Evolutionary conservation across 2,113 vertebrate genomes (phyloP).

Genomic region (Poecilia latipinna): DNA sequence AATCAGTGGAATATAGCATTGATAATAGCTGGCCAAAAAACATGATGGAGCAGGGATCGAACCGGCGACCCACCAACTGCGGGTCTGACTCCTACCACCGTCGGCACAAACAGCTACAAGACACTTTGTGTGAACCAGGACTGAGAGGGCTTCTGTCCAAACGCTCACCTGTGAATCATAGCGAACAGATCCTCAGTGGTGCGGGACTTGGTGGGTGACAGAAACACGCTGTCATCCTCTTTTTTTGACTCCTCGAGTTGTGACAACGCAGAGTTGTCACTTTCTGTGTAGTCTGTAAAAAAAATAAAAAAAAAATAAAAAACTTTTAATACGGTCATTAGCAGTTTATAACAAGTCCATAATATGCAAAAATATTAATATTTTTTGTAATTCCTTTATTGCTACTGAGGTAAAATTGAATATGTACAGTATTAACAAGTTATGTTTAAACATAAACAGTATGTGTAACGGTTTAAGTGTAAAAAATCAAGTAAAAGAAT

Average conservation of each 20-base stretch:
- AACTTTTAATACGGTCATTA: not conserved
- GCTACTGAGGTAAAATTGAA: not conserved
- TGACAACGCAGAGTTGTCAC: slow-evolving; percentile 82
- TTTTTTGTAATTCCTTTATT: too few relatives aligned
- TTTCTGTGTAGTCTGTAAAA: slow-evolving; percentile 70
- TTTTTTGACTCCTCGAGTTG: slow-evolving; percentile 80
- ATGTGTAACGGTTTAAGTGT: not conserved
- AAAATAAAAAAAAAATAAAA: not conserved
- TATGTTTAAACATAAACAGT: not conserved
- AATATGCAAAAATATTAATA: not conserved
- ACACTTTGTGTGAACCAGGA: not conserved
- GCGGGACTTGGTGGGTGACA: slow-evolving; percentile 89
- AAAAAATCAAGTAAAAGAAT: not conserved
- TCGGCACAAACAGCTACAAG: too few relatives aligned
- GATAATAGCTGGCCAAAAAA: too few relatives aligned
- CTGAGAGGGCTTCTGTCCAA: rapidly evolving
- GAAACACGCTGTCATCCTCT: slow-evolving; percentile 86
- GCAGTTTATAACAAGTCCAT: not conserved
- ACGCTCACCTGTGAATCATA: slow-evolving; percentile 93
- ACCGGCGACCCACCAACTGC: too few relatives aligned
- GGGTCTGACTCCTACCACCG: too few relatives aligned
- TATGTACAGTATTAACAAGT: not conserved
- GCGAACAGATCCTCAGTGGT: slow-evolving; percentile 98
- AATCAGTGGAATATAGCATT: too few relatives aligned
- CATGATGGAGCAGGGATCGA: too few relatives aligned